Base-by-base conservation (phyloP, 2,797 vertebrate species). In the Nannoperca australis region DNA sequence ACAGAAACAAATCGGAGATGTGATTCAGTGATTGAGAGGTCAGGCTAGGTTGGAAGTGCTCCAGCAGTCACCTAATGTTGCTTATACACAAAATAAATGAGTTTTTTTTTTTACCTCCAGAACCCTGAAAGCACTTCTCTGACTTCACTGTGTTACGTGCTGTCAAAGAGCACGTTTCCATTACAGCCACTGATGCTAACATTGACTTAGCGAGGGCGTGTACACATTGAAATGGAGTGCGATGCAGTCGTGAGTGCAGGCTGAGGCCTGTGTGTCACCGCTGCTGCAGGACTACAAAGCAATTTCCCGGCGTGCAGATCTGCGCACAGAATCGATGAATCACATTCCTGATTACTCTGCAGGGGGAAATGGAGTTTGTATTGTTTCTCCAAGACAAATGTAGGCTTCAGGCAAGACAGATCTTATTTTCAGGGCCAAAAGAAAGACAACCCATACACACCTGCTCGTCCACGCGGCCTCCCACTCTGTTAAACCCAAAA, bases 351-450 rank as follows among this genome's bases (percentile, higher is more conserved):
- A 93, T 92, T 94, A 91, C 94, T 92, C 92, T 84, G 88, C 79
- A 50, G 90, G 87, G 85, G 93, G 88, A 94, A 93, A 94, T 94
- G 84, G 93, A 93, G 87, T 93, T 93, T 91, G 92, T 94, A 90
- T 94, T 94, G 92, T 94, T 95, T 94, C 89, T 92, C 78, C 53
- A 86, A 93, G 94, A 95, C 91, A 92, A 94, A 95, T 94, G 90
- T 89, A 75, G 85, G 84, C 87, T 90, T 71, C 85, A 13, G 85
- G 87, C 78, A 64, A 92, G 90, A 94, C 88, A 86, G 92, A 93
- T 93, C 89, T 82, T 86, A 87, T 92, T 94, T 93, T 88, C 70
- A 73, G 71, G 34, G 78, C 71, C 61, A 79, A 79, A 79, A 83
- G 78, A 85, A 56, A 87, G 89, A 86, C 74, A 73, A 73, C 60